Percentiles rank a stretch among this genome's conserved stretches.
These are phyloP conservation scores for Colinus virginianus DNA, from an alignment of 2,113 vertebrate genomes.

Conservation along the genomic window DNA sequence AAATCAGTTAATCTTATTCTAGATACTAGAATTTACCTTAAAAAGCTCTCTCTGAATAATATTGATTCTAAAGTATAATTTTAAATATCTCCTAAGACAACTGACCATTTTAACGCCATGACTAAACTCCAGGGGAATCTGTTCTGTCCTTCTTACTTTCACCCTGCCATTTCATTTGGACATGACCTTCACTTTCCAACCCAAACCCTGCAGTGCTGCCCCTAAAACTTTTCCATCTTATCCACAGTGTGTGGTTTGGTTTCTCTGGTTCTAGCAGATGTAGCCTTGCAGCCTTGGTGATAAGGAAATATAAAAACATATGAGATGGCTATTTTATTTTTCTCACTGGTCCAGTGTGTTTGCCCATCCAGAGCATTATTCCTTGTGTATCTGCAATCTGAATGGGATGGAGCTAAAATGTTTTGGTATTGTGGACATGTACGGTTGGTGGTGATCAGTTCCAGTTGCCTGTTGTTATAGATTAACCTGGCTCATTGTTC, in stretches of 20 bases:
- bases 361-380: background rate
- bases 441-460: rapidly evolving
- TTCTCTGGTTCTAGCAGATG: background rate
- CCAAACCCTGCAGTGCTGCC: background rate
- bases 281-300: background rate
- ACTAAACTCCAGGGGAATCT: background rate
- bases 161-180: background rate
- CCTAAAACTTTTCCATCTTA: background rate
- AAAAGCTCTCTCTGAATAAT: background rate
- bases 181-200: background rate
- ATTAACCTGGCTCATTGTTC: background rate
- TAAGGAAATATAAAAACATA: background rate
- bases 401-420: background rate
- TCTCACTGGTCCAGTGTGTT: background rate
- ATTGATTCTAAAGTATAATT: background rate
- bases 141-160: background rate
- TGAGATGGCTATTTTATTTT: background rate
- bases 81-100: background rate
- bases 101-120: background rate
- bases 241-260: background rate
- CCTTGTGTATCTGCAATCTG: background rate
- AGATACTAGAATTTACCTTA: background rate
- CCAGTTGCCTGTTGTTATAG: background rate
- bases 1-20: background rate
- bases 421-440: background rate